Percentiles rank a stretch among this genome's conserved stretches.
phyloP scores from a whole-genome alignment of 2,797 vertebrate genomes.

The Mormyrops attenuatus region DNA sequence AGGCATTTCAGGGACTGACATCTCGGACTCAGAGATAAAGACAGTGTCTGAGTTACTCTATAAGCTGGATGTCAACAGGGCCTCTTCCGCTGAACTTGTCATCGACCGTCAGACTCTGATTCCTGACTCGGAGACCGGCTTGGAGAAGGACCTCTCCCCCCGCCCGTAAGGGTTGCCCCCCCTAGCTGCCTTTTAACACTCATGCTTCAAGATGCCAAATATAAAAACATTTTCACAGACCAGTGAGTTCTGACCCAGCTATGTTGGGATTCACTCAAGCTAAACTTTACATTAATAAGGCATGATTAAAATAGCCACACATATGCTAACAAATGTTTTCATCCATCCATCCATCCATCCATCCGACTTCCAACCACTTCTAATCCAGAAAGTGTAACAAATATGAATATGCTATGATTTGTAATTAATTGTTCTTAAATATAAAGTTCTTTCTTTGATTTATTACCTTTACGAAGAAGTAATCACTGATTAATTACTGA shows the following conservation, averaged over 20 bases:
- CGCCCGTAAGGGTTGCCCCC: conserved; percentile 49
- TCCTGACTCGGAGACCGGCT: conserved; percentile 45
- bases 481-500: not conserved
- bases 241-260: not conserved
- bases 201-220: not conserved
- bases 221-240: not conserved
- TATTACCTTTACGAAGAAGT: not conserved
- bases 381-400: not conserved
- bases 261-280: not conserved
- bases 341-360: not conserved
- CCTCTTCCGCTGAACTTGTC: conserved; percentile 52
- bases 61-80: conserved; percentile 65
- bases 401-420: not conserved
- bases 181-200: not conserved
- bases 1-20: conserved; percentile 13
- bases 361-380: not conserved
- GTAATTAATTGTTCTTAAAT: not conserved
- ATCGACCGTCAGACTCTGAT: conserved; percentile 61
- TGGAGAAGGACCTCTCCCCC: conserved; percentile 51
- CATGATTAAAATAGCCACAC: too few relatives aligned
- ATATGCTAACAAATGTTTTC: not conserved
- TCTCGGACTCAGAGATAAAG: conserved; percentile 62
- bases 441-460: not conserved
- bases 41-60: conserved; percentile 61
- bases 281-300: not conserved